Conservation (phyloP, 2,888 invertebrate genomes). For the Parasteatoda lunata region DNA sequence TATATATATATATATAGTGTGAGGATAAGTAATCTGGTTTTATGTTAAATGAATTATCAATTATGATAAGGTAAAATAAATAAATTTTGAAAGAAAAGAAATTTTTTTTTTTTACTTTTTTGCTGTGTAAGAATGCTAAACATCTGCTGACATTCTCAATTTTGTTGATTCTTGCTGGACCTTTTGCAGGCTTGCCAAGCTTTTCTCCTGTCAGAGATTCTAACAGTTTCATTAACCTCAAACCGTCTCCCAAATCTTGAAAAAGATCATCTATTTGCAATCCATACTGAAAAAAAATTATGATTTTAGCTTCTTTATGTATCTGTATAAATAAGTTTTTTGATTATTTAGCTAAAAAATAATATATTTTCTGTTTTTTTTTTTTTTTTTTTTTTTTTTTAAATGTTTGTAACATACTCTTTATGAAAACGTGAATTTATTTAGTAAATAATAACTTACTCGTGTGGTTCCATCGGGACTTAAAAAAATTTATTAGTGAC, state of each 20-base stretch:
- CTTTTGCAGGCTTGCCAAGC: slow-evolving; percentile 95
- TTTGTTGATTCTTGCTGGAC: slow-evolving; percentile 97
- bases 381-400: too few relatives aligned
- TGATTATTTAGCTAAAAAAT: too few relatives aligned
- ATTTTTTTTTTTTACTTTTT: slow-evolving; percentile 80
- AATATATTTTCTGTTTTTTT: too few relatives aligned
- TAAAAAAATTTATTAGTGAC: too few relatives aligned
- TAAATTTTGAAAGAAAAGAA: neutral
- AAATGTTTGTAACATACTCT: too few relatives aligned
- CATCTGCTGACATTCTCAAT: slow-evolving; percentile 99
- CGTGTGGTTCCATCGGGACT: too few relatives aligned
- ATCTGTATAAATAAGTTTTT: too few relatives aligned
- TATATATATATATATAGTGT: too few relatives aligned
- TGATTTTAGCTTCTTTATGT: too few relatives aligned
- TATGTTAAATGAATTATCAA: neutral
- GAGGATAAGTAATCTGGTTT: neutral
- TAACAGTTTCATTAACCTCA: slow-evolving; percentile 90
- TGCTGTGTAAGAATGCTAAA: slow-evolving; percentile 94
- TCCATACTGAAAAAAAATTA: slow-evolving; percentile 82
- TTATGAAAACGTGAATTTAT: too few relatives aligned
- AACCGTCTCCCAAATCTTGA: slow-evolving; percentile 95
- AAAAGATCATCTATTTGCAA: slow-evolving; percentile 99
- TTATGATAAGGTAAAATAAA: neutral
- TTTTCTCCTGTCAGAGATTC: slow-evolving; percentile 99
- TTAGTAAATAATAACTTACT: too few relatives aligned